Percentiles rank a stretch among this genome's conserved stretches.
These are phyloP conservation scores for Busseola fusca DNA, from an alignment of 2,888 invertebrate genomes.

Conservation along the genomic window DNA sequence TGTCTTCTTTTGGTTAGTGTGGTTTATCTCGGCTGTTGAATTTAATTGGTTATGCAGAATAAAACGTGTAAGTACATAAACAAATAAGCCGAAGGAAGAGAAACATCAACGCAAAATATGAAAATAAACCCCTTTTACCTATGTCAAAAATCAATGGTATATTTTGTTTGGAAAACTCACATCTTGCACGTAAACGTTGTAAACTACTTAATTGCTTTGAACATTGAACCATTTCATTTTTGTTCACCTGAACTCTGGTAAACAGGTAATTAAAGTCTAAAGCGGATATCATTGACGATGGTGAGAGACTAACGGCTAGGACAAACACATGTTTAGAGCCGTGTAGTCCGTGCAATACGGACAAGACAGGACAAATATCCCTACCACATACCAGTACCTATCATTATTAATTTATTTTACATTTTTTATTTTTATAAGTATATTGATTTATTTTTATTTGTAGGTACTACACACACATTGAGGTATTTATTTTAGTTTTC, in stretches of 20 bases:
- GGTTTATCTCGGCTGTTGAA: background rate
- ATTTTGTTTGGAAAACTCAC: background rate
- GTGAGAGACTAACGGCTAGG: too few relatives aligned
- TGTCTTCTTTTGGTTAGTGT: constrained; percentile 23
- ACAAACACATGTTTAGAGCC: too few relatives aligned
- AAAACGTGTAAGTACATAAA: background rate
- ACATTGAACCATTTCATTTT: background rate
- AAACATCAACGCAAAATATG: background rate
- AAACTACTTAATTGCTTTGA: background rate
- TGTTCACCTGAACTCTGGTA: background rate
- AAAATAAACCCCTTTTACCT: too few relatives aligned
- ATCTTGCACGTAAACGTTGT: background rate
- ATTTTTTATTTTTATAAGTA: too few relatives aligned
- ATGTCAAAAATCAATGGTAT: background rate
- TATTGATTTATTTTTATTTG: too few relatives aligned
- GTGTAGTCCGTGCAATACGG: too few relatives aligned
- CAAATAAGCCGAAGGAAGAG: background rate
- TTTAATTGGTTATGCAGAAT: background rate
- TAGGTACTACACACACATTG: too few relatives aligned
- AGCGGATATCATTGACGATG: too few relatives aligned
- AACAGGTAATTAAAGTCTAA: background rate
- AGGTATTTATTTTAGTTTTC: too few relatives aligned
- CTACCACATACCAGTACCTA: too few relatives aligned
- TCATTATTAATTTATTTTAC: too few relatives aligned
- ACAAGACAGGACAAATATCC: too few relatives aligned